Evolutionary conservation across 2,888 invertebrate species (phyloP).

Genomic region (Anthoptus insignis): DNA sequence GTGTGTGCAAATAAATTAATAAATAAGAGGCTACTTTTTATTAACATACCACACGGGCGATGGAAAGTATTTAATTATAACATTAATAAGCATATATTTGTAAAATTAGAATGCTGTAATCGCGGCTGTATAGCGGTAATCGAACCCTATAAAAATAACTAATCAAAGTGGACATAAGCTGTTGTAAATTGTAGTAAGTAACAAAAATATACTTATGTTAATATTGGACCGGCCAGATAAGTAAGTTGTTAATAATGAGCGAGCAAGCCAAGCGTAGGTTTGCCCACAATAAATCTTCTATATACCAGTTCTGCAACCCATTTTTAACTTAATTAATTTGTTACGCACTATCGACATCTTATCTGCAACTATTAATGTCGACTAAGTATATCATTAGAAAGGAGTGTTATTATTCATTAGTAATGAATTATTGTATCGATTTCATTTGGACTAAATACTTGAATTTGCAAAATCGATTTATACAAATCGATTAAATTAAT

Average conservation of each 20-base stretch:
- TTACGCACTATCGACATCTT: slow-evolving; percentile 16
- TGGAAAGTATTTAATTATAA: no score
- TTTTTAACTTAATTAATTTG: slow-evolving; percentile 28
- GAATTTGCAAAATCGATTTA: not conserved
- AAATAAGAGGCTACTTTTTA: no score
- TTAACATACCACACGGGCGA: no score
- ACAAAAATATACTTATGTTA: slow-evolving; percentile 7
- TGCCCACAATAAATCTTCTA: slow-evolving; percentile 22
- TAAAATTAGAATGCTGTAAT: no score
- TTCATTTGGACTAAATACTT: not conserved
- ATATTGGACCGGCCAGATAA: slow-evolving; percentile 17
- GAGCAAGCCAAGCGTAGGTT: slow-evolving; percentile 24
- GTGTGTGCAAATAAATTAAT: no score
- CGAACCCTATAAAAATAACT: no score
- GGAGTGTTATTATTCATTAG: slow-evolving; percentile 8
- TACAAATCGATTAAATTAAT: not conserved
- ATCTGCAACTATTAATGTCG: slow-evolving; percentile 17
- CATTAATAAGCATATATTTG: no score
- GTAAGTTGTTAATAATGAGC: slow-evolving; percentile 24
- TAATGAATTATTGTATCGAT: slow-evolving; percentile 7
- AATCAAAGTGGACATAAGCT: no score
- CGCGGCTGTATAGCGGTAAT: no score
- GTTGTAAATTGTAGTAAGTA: no score
- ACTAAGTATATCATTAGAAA: slow-evolving; percentile 13
- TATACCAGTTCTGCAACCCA: slow-evolving; percentile 17